Evolutionary conservation across 2,113 vertebrate species (phyloP).

Genomic region (Atherinomorus stipes): DNA sequence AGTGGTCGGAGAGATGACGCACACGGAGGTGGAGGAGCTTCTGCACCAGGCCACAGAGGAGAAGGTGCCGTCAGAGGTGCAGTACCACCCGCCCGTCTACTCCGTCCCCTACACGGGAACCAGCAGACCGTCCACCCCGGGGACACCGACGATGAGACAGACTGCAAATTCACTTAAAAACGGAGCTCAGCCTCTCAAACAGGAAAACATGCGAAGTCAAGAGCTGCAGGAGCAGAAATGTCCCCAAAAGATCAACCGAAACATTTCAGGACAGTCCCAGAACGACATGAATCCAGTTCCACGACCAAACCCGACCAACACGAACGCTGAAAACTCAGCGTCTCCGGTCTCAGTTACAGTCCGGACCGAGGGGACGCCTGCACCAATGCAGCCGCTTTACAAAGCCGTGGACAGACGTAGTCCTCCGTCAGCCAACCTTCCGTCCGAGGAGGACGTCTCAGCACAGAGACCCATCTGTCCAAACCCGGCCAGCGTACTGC

Average conservation of each 20-base stretch:
- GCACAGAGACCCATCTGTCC: too few relatives aligned
- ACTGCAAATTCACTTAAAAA: neutral
- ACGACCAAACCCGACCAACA: neutral
- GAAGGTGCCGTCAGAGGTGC: constrained; percentile 84
- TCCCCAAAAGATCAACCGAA: constrained; percentile 2
- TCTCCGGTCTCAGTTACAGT: constrained; percentile 52
- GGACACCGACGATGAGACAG: constrained; percentile 22
- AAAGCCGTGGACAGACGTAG: neutral
- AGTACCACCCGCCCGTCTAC: constrained; percentile 92
- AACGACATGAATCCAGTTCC: neutral
- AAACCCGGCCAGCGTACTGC: too few relatives aligned
- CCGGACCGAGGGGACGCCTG: constrained; percentile 40
- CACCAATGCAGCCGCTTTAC: constrained; percentile 13
- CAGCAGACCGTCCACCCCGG: constrained; percentile 78
- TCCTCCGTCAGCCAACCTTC: neutral
- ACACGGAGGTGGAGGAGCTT: constrained; percentile 90
- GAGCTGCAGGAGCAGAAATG: neutral
- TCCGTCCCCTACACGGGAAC: constrained; percentile 83
- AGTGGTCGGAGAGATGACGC: constrained; percentile 83
- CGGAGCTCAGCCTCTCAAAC: constrained; percentile 4
- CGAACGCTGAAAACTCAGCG: constrained; percentile 17
- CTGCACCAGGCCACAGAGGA: constrained; percentile 89
- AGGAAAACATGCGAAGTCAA: constrained; percentile 4
- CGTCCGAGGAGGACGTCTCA: constrained; percentile 7
- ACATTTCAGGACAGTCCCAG: constrained; percentile 40